Conservation (phyloP, 2,113 vertebrate species). For the Gobio gobio region DNA sequence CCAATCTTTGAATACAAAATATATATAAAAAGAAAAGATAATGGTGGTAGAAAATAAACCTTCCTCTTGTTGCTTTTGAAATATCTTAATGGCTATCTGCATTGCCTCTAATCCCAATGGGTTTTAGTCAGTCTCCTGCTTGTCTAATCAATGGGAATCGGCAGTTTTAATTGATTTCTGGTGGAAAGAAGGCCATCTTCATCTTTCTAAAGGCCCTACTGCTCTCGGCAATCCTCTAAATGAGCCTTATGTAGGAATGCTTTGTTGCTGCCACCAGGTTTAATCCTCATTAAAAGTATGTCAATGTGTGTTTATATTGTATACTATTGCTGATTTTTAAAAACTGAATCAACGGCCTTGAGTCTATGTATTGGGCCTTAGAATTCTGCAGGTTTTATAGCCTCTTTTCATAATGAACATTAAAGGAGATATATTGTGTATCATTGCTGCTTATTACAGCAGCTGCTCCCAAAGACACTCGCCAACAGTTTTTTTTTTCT, state of each 20-base stretch:
- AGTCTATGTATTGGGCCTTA: background rate
- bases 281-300: background rate
- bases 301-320: background rate
- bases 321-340: background rate
- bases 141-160: slow-evolving; percentile 70
- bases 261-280: slow-evolving; percentile 16
- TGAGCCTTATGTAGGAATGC: background rate
- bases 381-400: background rate
- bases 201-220: slow-evolving; percentile 61
- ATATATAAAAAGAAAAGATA: too few relatives aligned
- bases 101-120: slow-evolving; percentile 63
- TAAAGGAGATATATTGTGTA: slow-evolving; percentile 9
- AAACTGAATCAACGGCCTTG: background rate
- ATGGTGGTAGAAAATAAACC: background rate
- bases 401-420: slow-evolving; percentile 17
- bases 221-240: slow-evolving; percentile 21
- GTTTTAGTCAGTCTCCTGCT: slow-evolving; percentile 58
- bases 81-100: slow-evolving; percentile 15
- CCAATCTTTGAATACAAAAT: too few relatives aligned
- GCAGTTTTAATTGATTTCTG: slow-evolving; percentile 76
- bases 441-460: slow-evolving; percentile 24
- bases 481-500: slow-evolving; percentile 8
- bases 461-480: background rate
- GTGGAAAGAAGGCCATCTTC: slow-evolving; percentile 68
- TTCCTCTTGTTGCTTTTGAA: background rate